Percentiles rank a stretch among this genome's conserved stretches.
phyloP scores from a whole-genome alignment of 2,797 vertebrate species.

The Sorex maritimensis region DNA sequence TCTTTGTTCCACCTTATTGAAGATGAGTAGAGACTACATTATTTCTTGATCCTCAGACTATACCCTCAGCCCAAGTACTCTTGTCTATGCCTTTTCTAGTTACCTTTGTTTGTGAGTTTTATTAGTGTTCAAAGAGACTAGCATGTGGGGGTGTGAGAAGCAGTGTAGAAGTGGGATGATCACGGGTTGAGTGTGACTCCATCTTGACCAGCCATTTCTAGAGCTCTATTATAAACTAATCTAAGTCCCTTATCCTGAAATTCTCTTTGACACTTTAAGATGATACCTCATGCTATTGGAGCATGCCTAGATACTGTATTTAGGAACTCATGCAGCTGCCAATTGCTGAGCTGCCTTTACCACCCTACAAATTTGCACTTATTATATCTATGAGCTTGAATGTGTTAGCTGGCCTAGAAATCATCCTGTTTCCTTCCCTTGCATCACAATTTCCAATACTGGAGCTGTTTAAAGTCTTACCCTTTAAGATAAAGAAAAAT shows the following conservation, averaged over 20 bases:
- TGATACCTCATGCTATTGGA: not conserved
- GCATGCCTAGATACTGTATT: not conserved
- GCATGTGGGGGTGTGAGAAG: too few relatives aligned
- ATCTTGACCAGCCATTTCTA: not conserved
- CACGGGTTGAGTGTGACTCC: not conserved
- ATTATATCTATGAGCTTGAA: conserved; percentile 40
- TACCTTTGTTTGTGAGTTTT: not conserved
- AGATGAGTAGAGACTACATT: not conserved
- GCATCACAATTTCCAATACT: conserved; percentile 34
- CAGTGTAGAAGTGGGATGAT: not conserved
- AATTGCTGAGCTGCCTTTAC: not conserved
- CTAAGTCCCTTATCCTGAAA: not conserved
- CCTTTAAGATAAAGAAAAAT: conserved; percentile 59
- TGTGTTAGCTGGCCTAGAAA: conserved; percentile 23
- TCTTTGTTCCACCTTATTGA: not conserved
- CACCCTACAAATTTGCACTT: conserved; percentile 2
- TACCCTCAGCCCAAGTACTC: not conserved
- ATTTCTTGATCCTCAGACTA: not conserved
- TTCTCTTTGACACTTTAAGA: not conserved
- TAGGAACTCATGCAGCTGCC: not conserved
- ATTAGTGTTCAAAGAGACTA: not conserved
- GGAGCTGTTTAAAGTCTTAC: conserved; percentile 33
- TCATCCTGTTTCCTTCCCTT: conserved; percentile 30
- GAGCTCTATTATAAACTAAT: not conserved
- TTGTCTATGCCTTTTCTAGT: not conserved